Percentiles rank a stretch among this genome's conserved stretches.
phyloP scores from a whole-genome alignment of 2,797 vertebrate species.

The Hyperoplus immaculatus region DNA sequence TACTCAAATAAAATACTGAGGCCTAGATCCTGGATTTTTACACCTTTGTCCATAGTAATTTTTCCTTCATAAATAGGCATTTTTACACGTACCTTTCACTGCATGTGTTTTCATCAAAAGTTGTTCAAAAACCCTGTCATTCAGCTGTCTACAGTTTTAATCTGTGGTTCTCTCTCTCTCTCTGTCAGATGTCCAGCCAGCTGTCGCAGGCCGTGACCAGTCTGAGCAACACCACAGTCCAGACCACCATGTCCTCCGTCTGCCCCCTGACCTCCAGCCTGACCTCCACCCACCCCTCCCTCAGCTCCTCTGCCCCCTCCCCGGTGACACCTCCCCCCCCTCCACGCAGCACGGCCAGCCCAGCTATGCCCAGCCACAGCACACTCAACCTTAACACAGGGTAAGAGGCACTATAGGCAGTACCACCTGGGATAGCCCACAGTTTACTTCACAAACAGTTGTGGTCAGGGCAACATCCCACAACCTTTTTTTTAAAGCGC shows the following conservation, averaged over 20 bases:
- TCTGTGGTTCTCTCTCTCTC: conserved; percentile 54
- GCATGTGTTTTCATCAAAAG: neutral
- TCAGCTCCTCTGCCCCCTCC: conserved; percentile 87
- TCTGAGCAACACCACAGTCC: conserved; percentile 91
- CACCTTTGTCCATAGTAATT: too few relatives aligned
- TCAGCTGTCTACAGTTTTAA: neutral
- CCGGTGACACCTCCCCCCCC: conserved; percentile 90
- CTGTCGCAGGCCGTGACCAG: conserved; percentile 91
- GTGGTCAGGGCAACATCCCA: neutral
- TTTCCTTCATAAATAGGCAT: too few relatives aligned
- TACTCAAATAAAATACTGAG: too few relatives aligned
- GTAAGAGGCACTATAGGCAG: conserved; percentile 79
- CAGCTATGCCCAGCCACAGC: conserved; percentile 90
- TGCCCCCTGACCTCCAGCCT: conserved; percentile 89
- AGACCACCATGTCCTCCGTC: conserved; percentile 91
- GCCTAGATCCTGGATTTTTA: too few relatives aligned
- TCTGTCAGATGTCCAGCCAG: conserved; percentile 84
- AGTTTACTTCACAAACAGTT: neutral
- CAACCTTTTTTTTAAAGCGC: neutral
- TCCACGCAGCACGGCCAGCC: conserved; percentile 90
- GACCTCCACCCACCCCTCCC: conserved; percentile 85
- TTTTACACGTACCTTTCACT: too few relatives aligned
- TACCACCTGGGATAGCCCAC: neutral
- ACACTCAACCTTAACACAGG: conserved; percentile 91
- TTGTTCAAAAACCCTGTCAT: too few relatives aligned